Conservation (phyloP, 2,113 vertebrate species). For the Myotis yumanensis region DNA sequence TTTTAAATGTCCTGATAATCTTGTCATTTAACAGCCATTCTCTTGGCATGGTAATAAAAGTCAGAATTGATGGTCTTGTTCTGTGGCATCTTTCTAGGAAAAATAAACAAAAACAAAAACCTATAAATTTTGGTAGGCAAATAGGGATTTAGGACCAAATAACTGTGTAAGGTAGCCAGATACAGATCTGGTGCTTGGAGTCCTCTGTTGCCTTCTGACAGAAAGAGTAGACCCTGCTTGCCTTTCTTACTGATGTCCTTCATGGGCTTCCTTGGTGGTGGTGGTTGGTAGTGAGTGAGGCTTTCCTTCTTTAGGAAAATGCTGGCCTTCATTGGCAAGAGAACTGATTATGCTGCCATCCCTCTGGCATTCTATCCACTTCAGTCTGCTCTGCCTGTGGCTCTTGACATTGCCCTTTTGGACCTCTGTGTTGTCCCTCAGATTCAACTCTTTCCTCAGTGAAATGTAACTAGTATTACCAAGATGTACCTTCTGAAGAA, state of each 20-base stretch:
- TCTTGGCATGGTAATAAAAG: neutral
- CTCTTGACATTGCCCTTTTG: neutral
- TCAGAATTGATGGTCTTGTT: neutral
- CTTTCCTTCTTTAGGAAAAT: neutral
- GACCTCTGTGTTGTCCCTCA: neutral
- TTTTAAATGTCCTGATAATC: constrained; percentile 3
- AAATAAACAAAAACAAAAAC: neutral
- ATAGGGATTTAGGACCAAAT: neutral
- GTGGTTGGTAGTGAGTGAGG: no score
- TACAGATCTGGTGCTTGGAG: neutral
- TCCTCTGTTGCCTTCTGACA: neutral
- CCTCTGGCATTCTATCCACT: rapidly evolving
- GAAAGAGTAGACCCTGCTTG: neutral
- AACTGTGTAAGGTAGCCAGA: neutral
- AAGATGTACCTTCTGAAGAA: neutral
- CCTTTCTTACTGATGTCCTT: neutral
- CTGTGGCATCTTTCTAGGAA: neutral
- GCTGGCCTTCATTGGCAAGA: neutral
- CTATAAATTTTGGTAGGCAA: neutral
- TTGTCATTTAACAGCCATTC: neutral
- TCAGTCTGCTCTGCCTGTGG: neutral
- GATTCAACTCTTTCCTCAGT: neutral
- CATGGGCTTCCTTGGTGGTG: neutral
- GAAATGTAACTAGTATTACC: neutral
- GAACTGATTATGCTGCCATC: rapidly evolving